Percentiles rank a stretch among this genome's conserved stretches.
phyloP scores from a whole-genome alignment of 1,140 invertebrate genomes.

The Neodiprion virginianus region DNA sequence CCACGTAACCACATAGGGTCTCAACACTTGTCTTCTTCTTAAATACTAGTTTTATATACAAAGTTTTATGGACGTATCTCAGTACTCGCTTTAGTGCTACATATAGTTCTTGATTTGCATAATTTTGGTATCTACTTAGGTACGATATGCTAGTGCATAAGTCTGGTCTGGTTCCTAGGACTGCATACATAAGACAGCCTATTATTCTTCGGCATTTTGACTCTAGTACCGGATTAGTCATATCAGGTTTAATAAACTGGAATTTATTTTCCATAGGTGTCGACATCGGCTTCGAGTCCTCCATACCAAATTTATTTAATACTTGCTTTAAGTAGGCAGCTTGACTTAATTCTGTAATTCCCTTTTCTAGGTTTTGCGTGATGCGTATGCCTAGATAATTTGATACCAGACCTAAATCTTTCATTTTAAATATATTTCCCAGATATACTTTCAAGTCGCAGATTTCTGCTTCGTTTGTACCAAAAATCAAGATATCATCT shows the following conservation, averaged over 20 bases:
- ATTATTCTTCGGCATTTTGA: neutral
- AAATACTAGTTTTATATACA: no score
- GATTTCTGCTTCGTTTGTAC: constrained; percentile 19
- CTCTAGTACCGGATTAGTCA: neutral
- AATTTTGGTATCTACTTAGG: no score
- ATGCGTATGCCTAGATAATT: constrained; percentile 21
- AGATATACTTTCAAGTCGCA: constrained; percentile 15
- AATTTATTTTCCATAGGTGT: constrained; percentile 26
- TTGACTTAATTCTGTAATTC: constrained; percentile 29
- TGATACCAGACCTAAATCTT: neutral
- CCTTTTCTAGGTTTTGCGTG: constrained; percentile 31
- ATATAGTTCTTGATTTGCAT: neutral
- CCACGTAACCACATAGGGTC: no score
- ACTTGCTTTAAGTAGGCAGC: constrained; percentile 29
- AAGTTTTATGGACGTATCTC: no score
- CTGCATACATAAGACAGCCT: neutral
- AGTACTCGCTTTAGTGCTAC: neutral
- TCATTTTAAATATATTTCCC: constrained; percentile 3
- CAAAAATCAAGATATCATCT: neutral
- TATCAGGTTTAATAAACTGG: neutral
- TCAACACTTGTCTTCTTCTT: no score
- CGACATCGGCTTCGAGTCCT: constrained; percentile 25
- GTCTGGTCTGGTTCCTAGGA: neutral
- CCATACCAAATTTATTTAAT: constrained; percentile 37
- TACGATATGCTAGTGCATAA: neutral